Conservation (phyloP, 2,113 vertebrate genomes). For the Gymnocephalus cernua region DNA sequence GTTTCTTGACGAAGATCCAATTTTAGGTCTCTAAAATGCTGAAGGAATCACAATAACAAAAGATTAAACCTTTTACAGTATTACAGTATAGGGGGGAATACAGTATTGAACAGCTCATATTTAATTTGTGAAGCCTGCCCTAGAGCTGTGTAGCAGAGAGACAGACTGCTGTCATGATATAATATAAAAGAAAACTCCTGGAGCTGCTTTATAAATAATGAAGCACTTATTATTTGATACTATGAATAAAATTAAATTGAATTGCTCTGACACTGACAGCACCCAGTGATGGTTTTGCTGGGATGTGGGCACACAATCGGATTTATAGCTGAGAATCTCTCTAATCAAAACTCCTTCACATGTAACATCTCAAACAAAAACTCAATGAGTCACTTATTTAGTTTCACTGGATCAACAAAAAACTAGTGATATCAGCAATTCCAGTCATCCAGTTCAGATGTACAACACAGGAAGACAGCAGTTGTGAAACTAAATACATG, state of each 20-base stretch:
- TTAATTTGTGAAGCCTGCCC: neutral
- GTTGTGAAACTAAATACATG: neutral
- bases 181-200: conserved; percentile 16
- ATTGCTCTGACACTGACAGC: conserved; percentile 11
- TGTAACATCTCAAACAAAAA: conserved; percentile 9
- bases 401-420: neutral
- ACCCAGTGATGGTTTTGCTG: neutral
- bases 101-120: neutral
- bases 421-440: neutral
- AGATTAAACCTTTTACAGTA: neutral
- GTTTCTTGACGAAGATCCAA: neutral
- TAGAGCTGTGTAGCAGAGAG: conserved; percentile 10
- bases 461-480: neutral
- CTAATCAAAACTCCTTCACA: neutral
- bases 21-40: neutral
- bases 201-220: conserved; percentile 32
- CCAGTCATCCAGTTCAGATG: neutral
- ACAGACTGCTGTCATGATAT: neutral
- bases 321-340: too few relatives aligned
- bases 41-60: neutral
- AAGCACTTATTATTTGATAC: too few relatives aligned
- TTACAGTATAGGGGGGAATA: neutral
- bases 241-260: too few relatives aligned
- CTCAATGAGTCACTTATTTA: neutral
- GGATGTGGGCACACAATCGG: too few relatives aligned